These are phyloP conservation scores for Seira musarum DNA, from an alignment of 2,888 invertebrate genomes.

Conservation along the genomic window DNA sequence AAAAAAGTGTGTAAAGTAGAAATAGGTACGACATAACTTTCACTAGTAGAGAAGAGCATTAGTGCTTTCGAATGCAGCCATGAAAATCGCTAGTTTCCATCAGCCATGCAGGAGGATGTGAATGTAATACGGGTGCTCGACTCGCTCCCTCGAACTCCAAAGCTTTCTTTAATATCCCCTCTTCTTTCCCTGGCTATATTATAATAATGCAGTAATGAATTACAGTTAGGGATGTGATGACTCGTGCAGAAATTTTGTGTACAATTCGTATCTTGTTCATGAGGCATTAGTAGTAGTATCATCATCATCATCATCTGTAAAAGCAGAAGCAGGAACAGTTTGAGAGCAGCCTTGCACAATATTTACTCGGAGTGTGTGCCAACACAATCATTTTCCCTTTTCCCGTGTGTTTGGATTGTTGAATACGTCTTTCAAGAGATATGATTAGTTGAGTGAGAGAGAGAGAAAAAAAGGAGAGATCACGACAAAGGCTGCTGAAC, in stretches of 20 bases:
- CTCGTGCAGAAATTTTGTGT: constrained; percentile 32
- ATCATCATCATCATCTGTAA: background rate
- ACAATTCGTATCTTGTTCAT: background rate
- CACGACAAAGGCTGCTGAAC: background rate
- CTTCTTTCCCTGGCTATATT: constrained; percentile 1
- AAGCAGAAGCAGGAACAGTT: no score
- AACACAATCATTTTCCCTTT: background rate
- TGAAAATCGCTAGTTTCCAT: background rate
- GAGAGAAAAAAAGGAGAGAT: background rate
- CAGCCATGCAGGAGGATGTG: background rate
- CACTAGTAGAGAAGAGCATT: no score
- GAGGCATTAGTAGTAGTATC: background rate
- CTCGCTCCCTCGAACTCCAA: no score
- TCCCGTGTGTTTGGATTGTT: background rate
- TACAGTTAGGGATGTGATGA: constrained; percentile 30
- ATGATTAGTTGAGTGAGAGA: background rate
- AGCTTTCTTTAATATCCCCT: background rate
- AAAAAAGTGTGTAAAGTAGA: no score
- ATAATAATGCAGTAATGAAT: constrained; percentile 35
- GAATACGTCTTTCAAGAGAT: background rate
- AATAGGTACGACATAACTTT: no score
- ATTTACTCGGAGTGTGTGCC: constrained; percentile 4
- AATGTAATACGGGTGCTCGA: background rate
- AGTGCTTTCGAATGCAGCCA: background rate
- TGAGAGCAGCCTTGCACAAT: constrained; percentile 12